Percentiles rank a stretch among this genome's conserved stretches.
Conservation (phyloP, 2,797 vertebrate species). For the Sparus aurata region DNA sequence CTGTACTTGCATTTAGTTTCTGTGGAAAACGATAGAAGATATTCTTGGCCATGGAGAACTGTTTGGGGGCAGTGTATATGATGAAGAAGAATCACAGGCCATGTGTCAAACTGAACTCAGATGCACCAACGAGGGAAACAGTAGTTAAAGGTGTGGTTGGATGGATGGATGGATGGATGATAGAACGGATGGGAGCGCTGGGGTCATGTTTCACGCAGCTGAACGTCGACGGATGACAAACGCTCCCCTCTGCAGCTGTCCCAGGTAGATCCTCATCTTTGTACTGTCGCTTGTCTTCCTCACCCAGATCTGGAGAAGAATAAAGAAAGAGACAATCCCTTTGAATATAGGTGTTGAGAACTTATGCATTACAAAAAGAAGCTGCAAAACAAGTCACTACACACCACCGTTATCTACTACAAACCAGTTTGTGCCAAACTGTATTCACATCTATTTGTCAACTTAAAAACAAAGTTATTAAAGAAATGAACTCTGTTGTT, state of each 20-base stretch:
- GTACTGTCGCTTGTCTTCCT: slow-evolving; percentile 99
- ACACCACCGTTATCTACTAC: background rate
- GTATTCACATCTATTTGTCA: background rate
- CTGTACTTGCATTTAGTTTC: slow-evolving; percentile 26
- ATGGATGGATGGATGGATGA: slow-evolving; percentile 35
- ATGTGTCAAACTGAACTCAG: slow-evolving; percentile 34
- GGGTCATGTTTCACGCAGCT: slow-evolving; percentile 88
- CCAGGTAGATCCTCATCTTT: slow-evolving; percentile 99
- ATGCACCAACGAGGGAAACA: slow-evolving; percentile 13
- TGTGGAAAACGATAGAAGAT: slow-evolving; percentile 11
- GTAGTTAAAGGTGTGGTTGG: slow-evolving; percentile 12
- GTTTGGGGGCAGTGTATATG: background rate
- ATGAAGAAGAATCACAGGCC: slow-evolving; percentile 31
- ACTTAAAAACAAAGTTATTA: too few relatives aligned
- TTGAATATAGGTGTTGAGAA: slow-evolving; percentile 11
- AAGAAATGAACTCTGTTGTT: too few relatives aligned
- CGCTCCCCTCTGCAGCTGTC: slow-evolving; percentile 97
- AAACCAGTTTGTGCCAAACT: background rate
- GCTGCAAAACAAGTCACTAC: background rate
- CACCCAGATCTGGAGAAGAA: slow-evolving; percentile 93
- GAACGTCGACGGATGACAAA: slow-evolving; percentile 97
- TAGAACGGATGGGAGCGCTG: slow-evolving; percentile 23
- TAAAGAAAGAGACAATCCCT: slow-evolving; percentile 4
- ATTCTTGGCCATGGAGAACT: slow-evolving; percentile 12
- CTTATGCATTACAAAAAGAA: background rate